A percentile compares a stretch with the other conserved stretches of the same genome.
phyloP scores from a whole-genome alignment of 1,140 invertebrate species.

The Battus philenor region DNA sequence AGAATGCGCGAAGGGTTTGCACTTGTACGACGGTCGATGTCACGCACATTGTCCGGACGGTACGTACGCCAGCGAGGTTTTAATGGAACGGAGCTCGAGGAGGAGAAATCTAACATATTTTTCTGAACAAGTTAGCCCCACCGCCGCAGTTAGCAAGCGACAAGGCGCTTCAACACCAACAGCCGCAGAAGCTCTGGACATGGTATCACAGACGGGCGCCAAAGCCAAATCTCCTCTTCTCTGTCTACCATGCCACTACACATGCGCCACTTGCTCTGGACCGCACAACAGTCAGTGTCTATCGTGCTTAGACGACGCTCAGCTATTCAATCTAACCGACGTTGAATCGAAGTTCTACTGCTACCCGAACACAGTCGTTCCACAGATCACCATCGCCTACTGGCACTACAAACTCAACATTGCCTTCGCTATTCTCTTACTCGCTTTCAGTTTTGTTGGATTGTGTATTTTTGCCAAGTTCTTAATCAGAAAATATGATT shows the following conservation, averaged over 20 bases:
- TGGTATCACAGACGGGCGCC: conserved; percentile 38
- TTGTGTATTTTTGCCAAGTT: conserved; percentile 26
- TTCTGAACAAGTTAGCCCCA: conserved; percentile 28
- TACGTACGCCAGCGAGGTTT: conserved; percentile 58
- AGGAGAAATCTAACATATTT: conserved; percentile 57
- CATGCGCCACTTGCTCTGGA: conserved; percentile 56
- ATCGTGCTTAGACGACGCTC: conserved; percentile 57
- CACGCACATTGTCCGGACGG: conserved; percentile 55
- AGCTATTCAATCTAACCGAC: conserved; percentile 49
- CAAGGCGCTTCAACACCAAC: conserved; percentile 29
- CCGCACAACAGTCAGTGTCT: conserved; percentile 55
- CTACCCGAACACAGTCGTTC: conserved; percentile 51
- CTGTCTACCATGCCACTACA: conserved; percentile 63
- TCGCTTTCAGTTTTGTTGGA: conserved; percentile 32
- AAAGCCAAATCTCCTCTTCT: conserved; percentile 38
- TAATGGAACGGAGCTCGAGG: conserved; percentile 55
- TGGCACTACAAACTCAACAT: conserved; percentile 56
- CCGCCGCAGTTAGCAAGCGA: conserved; percentile 39
- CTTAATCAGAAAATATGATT: not conserved
- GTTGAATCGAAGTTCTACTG: conserved; percentile 49
- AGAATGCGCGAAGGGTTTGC: conserved; percentile 72
- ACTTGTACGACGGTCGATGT: conserved; percentile 69
- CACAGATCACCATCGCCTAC: conserved; percentile 47
- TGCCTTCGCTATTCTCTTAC: conserved; percentile 35
- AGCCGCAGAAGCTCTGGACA: conserved; percentile 52